Conservation (phyloP, 2,888 invertebrate genomes). For the Ashinkailepas kermadecensis region DNA sequence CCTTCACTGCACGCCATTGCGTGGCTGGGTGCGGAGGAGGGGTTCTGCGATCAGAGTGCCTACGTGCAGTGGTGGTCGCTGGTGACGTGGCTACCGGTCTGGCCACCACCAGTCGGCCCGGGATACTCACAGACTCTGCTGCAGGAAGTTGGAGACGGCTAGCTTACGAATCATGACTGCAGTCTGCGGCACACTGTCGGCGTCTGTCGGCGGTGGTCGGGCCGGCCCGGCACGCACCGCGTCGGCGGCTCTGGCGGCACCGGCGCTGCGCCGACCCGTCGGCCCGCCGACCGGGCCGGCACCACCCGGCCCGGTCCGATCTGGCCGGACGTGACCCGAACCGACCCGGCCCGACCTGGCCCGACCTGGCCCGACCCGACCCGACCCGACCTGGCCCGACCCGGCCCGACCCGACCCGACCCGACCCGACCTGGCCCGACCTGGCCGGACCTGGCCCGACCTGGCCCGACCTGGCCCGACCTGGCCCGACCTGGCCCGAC, state of each 20-base stretch:
- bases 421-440: not conserved
- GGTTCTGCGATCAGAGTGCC: too few species aligned
- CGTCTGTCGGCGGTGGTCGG: not conserved
- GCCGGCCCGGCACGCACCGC: not conserved
- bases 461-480: not conserved
- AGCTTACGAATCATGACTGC: conserved; percentile 17
- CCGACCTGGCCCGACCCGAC: not conserved
- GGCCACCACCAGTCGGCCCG: not conserved
- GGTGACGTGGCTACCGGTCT: too few species aligned
- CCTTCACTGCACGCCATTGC: too few species aligned
- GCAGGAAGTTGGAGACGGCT: conserved; percentile 18
- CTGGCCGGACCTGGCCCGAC: not conserved
- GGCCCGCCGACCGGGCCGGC: not conserved
- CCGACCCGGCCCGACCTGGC: not conserved
- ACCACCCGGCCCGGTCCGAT: too few species aligned
- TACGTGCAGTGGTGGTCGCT: too few species aligned
- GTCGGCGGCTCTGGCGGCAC: not conserved
- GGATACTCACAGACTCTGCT: conserved; percentile 21
- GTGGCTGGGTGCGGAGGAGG: too few species aligned
- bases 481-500: not conserved
- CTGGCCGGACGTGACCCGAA: too few species aligned
- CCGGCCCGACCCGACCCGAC: not conserved
- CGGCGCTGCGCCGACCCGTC: not conserved
- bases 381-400: not conserved
- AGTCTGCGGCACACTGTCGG: not conserved